Conservation (phyloP, 1,140 invertebrate genomes). For the Stegodyphus dumicola region DNA sequence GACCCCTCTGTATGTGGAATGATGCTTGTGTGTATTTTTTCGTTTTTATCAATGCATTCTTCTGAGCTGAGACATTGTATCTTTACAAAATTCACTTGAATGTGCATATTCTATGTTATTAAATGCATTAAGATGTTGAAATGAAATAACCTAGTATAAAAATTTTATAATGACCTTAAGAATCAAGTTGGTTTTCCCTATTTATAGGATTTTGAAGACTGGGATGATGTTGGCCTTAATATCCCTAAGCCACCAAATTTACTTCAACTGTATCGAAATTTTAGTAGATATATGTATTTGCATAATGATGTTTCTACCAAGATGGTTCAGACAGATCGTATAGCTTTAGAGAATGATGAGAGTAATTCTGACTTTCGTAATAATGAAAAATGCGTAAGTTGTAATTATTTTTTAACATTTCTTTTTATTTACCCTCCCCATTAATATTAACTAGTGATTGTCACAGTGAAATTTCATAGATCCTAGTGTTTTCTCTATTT, state of each 20-base stretch:
- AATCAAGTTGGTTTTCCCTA: background rate
- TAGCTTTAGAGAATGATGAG: background rate
- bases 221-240: slow-evolving; percentile 89
- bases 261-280: slow-evolving; percentile 81
- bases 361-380: slow-evolving; percentile 19
- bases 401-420: background rate
- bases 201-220: slow-evolving; percentile 87
- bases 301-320: slow-evolving; percentile 39
- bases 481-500: too few species aligned
- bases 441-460: too few species aligned
- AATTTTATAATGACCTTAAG: too few species aligned
- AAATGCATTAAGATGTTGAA: too few species aligned
- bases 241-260: slow-evolving; percentile 84
- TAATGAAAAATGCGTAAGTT: slow-evolving; percentile 39
- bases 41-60: too few species aligned
- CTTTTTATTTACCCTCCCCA: background rate
- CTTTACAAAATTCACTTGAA: too few species aligned
- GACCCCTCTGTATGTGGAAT: too few species aligned
- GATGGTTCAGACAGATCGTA: slow-evolving; percentile 23
- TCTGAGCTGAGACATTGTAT: too few species aligned
- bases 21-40: too few species aligned
- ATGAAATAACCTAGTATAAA: too few species aligned
- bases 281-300: slow-evolving; percentile 62
- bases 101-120: too few species aligned
- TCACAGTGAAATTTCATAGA: too few species aligned